Base-by-base conservation (phyloP, 2,797 vertebrate species). In the Enteromius trimaculatus region DNA sequence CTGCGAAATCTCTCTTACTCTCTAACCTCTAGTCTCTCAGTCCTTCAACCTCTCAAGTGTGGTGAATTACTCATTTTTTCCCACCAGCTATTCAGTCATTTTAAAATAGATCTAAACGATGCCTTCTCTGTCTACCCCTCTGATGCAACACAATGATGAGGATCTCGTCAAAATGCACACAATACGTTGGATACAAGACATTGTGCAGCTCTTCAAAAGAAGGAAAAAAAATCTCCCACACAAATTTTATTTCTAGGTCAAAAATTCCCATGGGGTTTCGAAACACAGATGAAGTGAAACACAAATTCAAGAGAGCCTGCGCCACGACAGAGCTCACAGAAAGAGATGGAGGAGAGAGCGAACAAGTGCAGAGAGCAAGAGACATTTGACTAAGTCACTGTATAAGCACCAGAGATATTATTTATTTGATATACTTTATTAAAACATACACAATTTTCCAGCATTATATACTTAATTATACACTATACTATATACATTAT, bases 161-260 rank as follows among this genome's bases (percentile, higher is more conserved):
- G 89, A 89, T 92, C 93, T 92, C 90, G 89, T 92, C 88, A 90
- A 91, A 85, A 89, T 85, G 89, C 88, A 83, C 88, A 90, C 91
- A 89, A 85, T 90, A 90, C 76, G 83, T 92, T 85, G 88, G 88
- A 88, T 85, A 88, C 85, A 86, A 89, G 86, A 92, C 90, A 90
- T 89, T 92, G 88, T 92, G 89, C 91, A 86, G 89, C 89, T 92
- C 89, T 90, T 92, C 90, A 91, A 91, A 92, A 91, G 90, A 91
- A 91, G 65, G 87, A 11, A 64, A 16, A 14, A 92, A 92, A 90
- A 92, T 92, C 91, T 93, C 93, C 92, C 91, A 93, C 93, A 93
- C 91, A 88, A 90, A 90, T 91, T 93, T 89, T 93, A 93, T 94
- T 93, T 94, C 91, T 90, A 93, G 92, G 89, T 93, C 89, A 88